A percentile compares a stretch with the other conserved stretches of the same genome.
Conservation (phyloP, 2,888 invertebrate species). For the Phaonia tiefii region DNA sequence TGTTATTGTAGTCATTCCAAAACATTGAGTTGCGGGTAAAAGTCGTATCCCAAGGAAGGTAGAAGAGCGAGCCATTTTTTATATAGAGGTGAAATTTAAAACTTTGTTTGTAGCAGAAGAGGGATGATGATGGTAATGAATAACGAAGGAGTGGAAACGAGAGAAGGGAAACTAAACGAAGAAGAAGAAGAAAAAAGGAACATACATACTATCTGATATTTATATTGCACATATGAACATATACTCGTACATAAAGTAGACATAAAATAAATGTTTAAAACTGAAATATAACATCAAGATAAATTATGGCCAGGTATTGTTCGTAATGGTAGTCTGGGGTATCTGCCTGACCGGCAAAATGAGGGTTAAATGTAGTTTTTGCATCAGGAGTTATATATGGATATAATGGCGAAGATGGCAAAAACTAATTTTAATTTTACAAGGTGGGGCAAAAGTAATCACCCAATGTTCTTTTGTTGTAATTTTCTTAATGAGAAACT, state of each 20-base stretch:
- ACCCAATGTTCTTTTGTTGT: too few relatives aligned
- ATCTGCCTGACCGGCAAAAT: too few relatives aligned
- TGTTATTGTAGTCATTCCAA: slow-evolving; percentile 33
- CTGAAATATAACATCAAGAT: slow-evolving; percentile 70
- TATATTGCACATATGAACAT: slow-evolving; percentile 16
- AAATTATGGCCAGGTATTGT: slow-evolving; percentile 76
- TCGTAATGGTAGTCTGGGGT: slow-evolving; percentile 57
- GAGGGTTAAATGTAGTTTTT: too few relatives aligned
- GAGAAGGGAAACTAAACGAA: too few relatives aligned
- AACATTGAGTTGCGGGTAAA: neutral
- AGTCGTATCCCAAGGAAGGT: slow-evolving; percentile 58
- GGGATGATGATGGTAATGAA: slow-evolving; percentile 46
- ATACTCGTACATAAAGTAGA: slow-evolving; percentile 8
- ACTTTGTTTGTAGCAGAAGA: slow-evolving; percentile 68
- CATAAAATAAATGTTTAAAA: slow-evolving; percentile 61
- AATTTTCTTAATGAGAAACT: too few relatives aligned
- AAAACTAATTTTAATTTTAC: too few relatives aligned
- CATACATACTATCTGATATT: neutral
- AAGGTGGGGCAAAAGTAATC: too few relatives aligned
- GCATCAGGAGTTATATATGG: too few relatives aligned
- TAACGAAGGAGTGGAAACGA: neutral
- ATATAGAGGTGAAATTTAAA: slow-evolving; percentile 75
- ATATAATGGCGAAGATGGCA: too few relatives aligned
- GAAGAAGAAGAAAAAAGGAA: too few relatives aligned
- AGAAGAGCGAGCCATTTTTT: slow-evolving; percentile 35